Conservation (phyloP, 2,888 invertebrate genomes). For the Embidobia sp. region DNA sequence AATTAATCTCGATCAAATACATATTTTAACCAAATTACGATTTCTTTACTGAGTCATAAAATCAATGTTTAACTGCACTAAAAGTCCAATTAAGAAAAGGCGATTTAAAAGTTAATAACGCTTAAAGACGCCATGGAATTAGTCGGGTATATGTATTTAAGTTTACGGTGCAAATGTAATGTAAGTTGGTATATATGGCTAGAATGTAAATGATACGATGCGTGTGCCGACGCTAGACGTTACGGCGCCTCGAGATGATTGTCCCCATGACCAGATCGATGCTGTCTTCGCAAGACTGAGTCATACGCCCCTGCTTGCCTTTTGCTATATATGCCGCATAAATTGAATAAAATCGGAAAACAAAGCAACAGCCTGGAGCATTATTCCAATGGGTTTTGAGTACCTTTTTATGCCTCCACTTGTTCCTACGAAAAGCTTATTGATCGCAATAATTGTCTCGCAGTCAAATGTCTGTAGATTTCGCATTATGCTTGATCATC, state of each 20-base stretch:
- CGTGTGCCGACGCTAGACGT: slow-evolving; percentile 77
- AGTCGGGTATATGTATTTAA: slow-evolving; percentile 5
- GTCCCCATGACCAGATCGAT: slow-evolving; percentile 78
- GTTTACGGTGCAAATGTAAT: slow-evolving; percentile 19
- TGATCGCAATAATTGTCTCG: slow-evolving; percentile 7
- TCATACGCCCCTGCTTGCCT: slow-evolving; percentile 73
- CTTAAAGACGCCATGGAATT: slow-evolving; percentile 13
- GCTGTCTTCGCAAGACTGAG: slow-evolving; percentile 75
- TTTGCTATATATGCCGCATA: slow-evolving; percentile 5
- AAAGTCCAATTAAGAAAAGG: not conserved
- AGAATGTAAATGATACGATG: slow-evolving; percentile 37
- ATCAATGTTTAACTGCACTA: not conserved
- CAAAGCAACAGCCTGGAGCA: slow-evolving; percentile 11
- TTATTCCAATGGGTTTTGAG: slow-evolving; percentile 20
- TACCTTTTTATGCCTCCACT: slow-evolving; percentile 12
- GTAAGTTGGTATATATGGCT: slow-evolving; percentile 6
- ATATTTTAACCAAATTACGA: too few relatives aligned
- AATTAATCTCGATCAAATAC: too few relatives aligned
- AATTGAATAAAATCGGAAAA: slow-evolving; percentile 34
- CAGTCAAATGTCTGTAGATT: slow-evolving; percentile 1
- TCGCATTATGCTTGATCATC: not conserved
- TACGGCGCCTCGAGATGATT: slow-evolving; percentile 79
- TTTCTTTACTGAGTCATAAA: too few relatives aligned
- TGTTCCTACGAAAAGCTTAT: slow-evolving; percentile 2
- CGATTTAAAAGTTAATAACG: not conserved